Evolutionary conservation across 2,888 invertebrate species (phyloP), one percentile per base, ranked within the genome.

Genomic region (Epicampocera succincta): DNA sequence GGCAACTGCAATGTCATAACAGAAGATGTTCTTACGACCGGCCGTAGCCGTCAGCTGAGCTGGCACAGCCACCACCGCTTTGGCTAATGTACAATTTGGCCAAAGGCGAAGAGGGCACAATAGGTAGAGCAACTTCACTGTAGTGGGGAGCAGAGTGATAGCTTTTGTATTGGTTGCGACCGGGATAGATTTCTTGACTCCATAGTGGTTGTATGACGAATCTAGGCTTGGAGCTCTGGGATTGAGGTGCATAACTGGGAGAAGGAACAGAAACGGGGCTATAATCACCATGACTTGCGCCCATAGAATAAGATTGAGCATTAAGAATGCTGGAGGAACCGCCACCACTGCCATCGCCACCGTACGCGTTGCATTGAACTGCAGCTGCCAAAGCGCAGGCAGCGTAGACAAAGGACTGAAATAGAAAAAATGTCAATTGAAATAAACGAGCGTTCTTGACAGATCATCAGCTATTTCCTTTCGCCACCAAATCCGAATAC

Each of bases 121-220:
- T 58, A 74, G 88, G 88, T 84, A 89, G 84, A 8, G 86, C 63
- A 25, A 89, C 86, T 83, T 85, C 86, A 82, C 86, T 88, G 85
- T 88, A 87, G 82, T 82, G 82, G 17, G 86, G 84, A 5, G 88
- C 85, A 17, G 88, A 86, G 15, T 85, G 71, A 52, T 86, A 86
- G n/a, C 85, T 72, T 33, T 83, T 85, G 85, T 89, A 89, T 84
- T 81, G 82, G 79, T 86, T 85, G 83, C 85, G 85, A 33, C 88
- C 89, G 66, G 89, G 86, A 25, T 89, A 85, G 60, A 89, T 69
- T 42, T 87, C 84, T n/a, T 86, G 76, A 48, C 86, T 84, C 68
- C 85, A 85, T 38, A 86, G 86, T 6, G 86, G 84, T 84, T 87
- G 87, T 17, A 86, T 84, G 11, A 82, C 71, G 46, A 81, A 84